Evolutionary conservation across 2,113 vertebrate genomes (phyloP).

Genomic region (Gadus chalcogrammus): DNA sequence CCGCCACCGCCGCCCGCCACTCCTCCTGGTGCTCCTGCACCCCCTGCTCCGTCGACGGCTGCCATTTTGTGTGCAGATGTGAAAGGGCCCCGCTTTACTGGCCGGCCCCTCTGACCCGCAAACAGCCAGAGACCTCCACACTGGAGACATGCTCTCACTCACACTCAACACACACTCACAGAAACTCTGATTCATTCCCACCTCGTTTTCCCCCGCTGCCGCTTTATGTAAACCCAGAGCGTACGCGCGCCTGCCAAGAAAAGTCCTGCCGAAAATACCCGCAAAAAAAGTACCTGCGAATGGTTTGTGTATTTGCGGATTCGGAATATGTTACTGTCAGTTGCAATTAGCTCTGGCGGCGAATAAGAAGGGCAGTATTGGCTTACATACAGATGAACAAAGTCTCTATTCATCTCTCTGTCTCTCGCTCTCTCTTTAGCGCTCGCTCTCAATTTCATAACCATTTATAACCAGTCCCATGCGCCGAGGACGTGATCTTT

Average conservation of each 20-base stretch:
- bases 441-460: conserved; percentile 44
- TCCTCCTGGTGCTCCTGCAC: too few species aligned
- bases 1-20: not conserved
- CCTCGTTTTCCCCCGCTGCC: conserved; percentile 35
- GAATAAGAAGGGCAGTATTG: conserved; percentile 59
- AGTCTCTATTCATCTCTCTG: conserved; percentile 62
- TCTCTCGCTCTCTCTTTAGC: conserved; percentile 9
- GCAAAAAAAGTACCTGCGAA: conserved; percentile 70
- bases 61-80: conserved; percentile 53
- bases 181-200: conserved; percentile 59
- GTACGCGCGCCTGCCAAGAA: conserved; percentile 46
- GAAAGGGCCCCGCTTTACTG: conserved; percentile 39
- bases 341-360: conserved; percentile 62
- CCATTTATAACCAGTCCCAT: conserved; percentile 32
- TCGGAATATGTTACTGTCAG: conserved; percentile 66
- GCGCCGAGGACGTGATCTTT: conserved; percentile 40
- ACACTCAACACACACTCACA: conserved; percentile 35
- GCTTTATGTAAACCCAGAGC: conserved; percentile 58
- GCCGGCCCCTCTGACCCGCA: conserved; percentile 35
- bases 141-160: conserved; percentile 23
- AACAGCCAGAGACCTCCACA: conserved; percentile 3
- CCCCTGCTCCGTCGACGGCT: conserved; percentile 8
- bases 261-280: conserved; percentile 63
- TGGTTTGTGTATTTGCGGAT: conserved; percentile 68
- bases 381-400: conserved; percentile 54